phyloP scores from a whole-genome alignment of 2,113 vertebrate species.

The Paratilapia polleni region DNA sequence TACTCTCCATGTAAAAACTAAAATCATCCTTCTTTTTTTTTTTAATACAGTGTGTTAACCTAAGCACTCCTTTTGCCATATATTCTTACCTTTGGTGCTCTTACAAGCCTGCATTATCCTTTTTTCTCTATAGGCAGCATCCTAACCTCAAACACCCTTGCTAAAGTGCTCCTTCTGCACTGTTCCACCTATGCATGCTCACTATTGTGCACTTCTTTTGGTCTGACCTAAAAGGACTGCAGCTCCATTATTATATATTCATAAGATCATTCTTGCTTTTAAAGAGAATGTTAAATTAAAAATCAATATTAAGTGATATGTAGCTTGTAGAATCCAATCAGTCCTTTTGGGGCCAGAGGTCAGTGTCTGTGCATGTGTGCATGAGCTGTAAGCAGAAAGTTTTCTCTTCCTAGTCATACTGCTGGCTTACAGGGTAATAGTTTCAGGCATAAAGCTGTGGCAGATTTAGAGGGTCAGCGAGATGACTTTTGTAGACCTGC shows the following conservation, averaged over 20 bases:
- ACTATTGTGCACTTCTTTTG: slow-evolving; percentile 46
- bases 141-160: slow-evolving; percentile 26
- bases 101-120: slow-evolving; percentile 25
- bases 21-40: fast-evolving
- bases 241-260: background rate
- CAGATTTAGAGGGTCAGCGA: background rate
- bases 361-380: slow-evolving; percentile 65
- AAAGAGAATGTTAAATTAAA: background rate
- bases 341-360: slow-evolving; percentile 66
- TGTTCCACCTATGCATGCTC: slow-evolving; percentile 62
- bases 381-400: slow-evolving; percentile 48
- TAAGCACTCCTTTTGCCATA: background rate
- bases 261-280: background rate
- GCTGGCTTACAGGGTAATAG: background rate
- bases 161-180: slow-evolving; percentile 34
- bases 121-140: slow-evolving; percentile 5
- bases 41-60: background rate
- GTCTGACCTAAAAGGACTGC: slow-evolving; percentile 70
- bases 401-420: background rate
- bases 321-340: background rate
- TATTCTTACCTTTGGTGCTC: slow-evolving; percentile 29
- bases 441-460: background rate
- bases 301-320: background rate
- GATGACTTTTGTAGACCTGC: slow-evolving; percentile 14
- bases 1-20: background rate